These are phyloP conservation scores for Trochalopteron elliotii DNA, from an alignment of 2,113 vertebrate genomes.

Conservation along the genomic window DNA sequence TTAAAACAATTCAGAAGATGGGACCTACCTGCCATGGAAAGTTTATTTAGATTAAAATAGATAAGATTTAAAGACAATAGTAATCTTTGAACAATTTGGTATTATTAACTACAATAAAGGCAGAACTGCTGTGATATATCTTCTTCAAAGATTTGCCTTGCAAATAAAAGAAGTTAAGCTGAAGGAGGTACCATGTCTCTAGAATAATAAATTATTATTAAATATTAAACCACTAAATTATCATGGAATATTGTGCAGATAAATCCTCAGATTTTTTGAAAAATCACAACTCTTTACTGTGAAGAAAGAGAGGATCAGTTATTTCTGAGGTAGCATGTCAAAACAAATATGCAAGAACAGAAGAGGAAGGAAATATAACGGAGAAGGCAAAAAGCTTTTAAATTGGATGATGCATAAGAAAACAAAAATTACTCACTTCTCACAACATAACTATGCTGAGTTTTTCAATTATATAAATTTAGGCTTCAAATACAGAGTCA, in stretches of 20 bases:
- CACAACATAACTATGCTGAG: background rate
- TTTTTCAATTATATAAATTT: background rate
- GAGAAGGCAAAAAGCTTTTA: background rate
- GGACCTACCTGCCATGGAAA: background rate
- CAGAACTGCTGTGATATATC: background rate
- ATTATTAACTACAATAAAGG: background rate
- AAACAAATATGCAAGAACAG: background rate
- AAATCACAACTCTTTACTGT: background rate
- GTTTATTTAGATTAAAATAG: background rate
- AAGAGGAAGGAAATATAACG: background rate
- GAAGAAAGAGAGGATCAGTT: background rate
- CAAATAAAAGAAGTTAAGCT: background rate
- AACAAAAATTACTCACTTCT: slow-evolving; percentile 9
- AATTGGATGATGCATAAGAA: background rate
- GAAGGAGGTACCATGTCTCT: background rate
- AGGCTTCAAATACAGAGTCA: slow-evolving; percentile 18
- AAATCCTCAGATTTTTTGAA: background rate
- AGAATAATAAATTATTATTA: background rate
- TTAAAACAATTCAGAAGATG: background rate
- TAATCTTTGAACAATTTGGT: background rate
- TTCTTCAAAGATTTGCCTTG: background rate
- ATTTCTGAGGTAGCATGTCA: background rate
- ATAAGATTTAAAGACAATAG: background rate
- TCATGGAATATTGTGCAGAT: background rate
- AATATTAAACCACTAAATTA: background rate